A percentile compares a stretch with the other conserved stretches of the same genome.
phyloP scores from a whole-genome alignment of 2,113 vertebrate species.

The Siniperca knerii region DNA sequence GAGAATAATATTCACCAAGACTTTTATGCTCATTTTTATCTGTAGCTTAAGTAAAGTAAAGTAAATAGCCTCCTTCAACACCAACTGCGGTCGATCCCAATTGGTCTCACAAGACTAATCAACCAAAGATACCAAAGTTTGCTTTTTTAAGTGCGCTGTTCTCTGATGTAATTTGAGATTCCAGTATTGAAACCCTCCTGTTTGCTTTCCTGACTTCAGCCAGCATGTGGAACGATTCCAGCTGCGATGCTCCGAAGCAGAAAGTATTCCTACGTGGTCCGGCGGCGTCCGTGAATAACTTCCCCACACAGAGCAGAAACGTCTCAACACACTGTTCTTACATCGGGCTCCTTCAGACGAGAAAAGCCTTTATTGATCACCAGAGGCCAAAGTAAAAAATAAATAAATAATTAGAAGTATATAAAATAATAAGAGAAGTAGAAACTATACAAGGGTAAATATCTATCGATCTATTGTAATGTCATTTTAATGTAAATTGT shows the following conservation, averaged over 20 bases:
- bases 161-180: not conserved
- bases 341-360: not conserved
- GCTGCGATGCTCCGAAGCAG: not conserved
- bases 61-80: slow-evolving; percentile 1
- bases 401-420: too few species aligned
- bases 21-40: not conserved
- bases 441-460: too few species aligned
- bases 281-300: not conserved
- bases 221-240: not conserved
- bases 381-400: too few species aligned
- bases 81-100: not conserved
- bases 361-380: too few species aligned
- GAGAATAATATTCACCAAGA: not conserved
- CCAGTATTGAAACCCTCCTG: not conserved
- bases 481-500: too few species aligned
- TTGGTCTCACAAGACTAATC: slow-evolving; percentile 13
- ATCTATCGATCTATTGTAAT: too few species aligned
- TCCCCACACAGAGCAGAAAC: not conserved
- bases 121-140: not conserved
- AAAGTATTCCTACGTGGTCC: not conserved
- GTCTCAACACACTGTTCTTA: not conserved
- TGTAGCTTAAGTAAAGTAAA: not conserved
- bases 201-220: not conserved
- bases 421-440: too few species aligned
- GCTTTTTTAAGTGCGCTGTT: not conserved